phyloP scores from a whole-genome alignment of 2,888 invertebrate genomes.

The Cylloceria caligata region DNA sequence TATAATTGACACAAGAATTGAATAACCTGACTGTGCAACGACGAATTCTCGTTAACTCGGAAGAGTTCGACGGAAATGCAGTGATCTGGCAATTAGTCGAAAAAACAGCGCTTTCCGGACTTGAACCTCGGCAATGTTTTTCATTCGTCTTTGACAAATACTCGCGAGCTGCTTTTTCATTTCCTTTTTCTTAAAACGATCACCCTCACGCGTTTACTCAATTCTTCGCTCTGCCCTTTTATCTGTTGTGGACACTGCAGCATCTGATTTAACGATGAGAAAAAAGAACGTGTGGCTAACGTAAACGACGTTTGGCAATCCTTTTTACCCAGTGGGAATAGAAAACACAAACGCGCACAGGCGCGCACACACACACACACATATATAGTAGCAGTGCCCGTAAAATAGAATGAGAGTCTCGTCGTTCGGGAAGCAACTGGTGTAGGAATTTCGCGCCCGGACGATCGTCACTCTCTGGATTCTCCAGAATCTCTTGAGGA shows the following conservation, averaged over 20 bases:
- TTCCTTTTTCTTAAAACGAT: background rate
- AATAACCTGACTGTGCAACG: background rate
- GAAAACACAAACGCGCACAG: constrained; percentile 6
- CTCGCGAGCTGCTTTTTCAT: constrained; percentile 4
- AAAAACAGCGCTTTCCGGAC: constrained; percentile 28
- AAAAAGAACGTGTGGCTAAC: constrained; percentile 19
- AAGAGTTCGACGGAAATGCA: constrained; percentile 4
- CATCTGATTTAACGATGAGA: constrained; percentile 25
- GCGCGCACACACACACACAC: background rate
- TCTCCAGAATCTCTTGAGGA: constrained; percentile 29
- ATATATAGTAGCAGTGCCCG: background rate
- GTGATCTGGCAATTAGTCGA: constrained; percentile 37
- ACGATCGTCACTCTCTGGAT: constrained; percentile 8
- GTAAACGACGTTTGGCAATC: constrained; percentile 21
- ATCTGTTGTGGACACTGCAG: constrained; percentile 5
- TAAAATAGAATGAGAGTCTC: constrained; percentile 31
- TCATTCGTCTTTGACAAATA: constrained; percentile 29
- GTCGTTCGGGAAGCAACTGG: constrained; percentile 46
- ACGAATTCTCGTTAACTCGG: background rate
- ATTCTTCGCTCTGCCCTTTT: background rate
- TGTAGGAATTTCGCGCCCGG: constrained; percentile 34
- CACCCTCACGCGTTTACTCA: constrained; percentile 4
- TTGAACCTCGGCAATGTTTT: constrained; percentile 16
- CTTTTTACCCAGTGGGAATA: background rate
- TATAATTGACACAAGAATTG: constrained; percentile 10